Evolutionary conservation across 2,797 vertebrate genomes (phyloP), one percentile per base, ranked within the genome.

Genomic region (Botia almorhae): DNA sequence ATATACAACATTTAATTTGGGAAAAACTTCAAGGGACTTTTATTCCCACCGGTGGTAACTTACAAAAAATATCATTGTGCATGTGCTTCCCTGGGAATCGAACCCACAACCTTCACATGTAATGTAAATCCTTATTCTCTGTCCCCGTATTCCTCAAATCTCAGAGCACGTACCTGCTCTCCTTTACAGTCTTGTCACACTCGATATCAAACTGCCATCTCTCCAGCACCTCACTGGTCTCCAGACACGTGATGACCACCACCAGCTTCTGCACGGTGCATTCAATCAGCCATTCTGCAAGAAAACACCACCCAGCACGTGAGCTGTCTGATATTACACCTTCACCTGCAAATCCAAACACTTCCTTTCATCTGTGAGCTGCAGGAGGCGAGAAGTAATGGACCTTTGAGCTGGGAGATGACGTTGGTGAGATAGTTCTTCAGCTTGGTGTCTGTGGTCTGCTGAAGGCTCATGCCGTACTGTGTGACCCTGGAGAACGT

Each of bases 121-220:
- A 26, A 26, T 26, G 23, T 26, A 26, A 26, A 50, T 50, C 14
- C 13, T 14, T 14, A 14, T 50, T 50, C 13, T 50, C 14, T 14
- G 48, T 3, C 48, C 11, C 12, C 46, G 2, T 48, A 48, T 13
- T 48, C 46, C 48, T 4, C 48, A 14, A 16, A 33, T 26, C 16
- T 3, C 8, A 1, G 19, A 14, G 29, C 0, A 61, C 80, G 80
- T 87, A 97, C 98, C 92, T 95, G 88, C 92, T 95, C 39, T 95
- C 94, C 82, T 95, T 97, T 0, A 93, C 95, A 0, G 92, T 92
- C 89, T 98, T 98, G 89, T 99, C 97, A 74, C 96, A 98, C 85
- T 98, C 95, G 0, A 98, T 96, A 84, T 98, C 97, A 77, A 99
- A 99, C 85, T 98, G 97, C 97, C 98, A 99, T 53, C 97, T 92